Evolutionary conservation across 1,140 invertebrate species (phyloP).

Genomic region (Drosophila rufa): DNA sequence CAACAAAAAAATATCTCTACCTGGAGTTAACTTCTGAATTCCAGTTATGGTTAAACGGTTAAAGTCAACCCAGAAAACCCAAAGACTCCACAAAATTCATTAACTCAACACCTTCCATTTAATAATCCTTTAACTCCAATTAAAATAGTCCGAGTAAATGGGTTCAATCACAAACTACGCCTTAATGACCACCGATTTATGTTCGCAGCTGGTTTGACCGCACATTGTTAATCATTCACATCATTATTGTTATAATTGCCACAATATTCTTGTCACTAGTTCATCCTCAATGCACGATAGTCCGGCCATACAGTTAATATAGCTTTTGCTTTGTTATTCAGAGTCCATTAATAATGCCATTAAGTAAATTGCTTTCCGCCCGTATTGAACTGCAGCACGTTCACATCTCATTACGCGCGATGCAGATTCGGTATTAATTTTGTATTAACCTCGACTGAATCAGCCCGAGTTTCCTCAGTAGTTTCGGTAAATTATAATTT

Average conservation of each 20-base stretch:
- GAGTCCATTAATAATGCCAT: constrained; percentile 41
- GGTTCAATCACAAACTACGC: background rate
- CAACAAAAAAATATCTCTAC: too few species aligned
- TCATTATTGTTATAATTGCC: constrained; percentile 13
- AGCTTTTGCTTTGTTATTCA: constrained; percentile 20
- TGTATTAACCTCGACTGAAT: background rate
- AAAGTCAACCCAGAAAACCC: too few species aligned
- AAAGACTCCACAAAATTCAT: background rate
- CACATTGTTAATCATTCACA: constrained; percentile 2
- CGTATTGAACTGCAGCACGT: constrained; percentile 11
- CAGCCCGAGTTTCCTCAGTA: constrained; percentile 4
- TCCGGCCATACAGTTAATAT: constrained; percentile 8
- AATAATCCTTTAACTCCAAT: too few species aligned
- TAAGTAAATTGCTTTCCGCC: constrained; percentile 31
- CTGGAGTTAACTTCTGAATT: too few species aligned
- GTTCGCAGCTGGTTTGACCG: background rate
- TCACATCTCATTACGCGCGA: constrained; percentile 29
- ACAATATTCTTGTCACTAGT: constrained; percentile 10
- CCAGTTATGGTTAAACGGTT: too few species aligned
- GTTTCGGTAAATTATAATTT: constrained; percentile 30
- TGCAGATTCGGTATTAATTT: constrained; percentile 28
- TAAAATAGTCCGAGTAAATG: background rate
- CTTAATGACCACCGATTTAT: background rate
- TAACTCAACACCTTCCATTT: background rate
- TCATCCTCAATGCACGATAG: background rate